Evolutionary conservation across 92 coral and sea anemone species (phyloP).

Genomic region (Palythoa caribaeorum): DNA sequence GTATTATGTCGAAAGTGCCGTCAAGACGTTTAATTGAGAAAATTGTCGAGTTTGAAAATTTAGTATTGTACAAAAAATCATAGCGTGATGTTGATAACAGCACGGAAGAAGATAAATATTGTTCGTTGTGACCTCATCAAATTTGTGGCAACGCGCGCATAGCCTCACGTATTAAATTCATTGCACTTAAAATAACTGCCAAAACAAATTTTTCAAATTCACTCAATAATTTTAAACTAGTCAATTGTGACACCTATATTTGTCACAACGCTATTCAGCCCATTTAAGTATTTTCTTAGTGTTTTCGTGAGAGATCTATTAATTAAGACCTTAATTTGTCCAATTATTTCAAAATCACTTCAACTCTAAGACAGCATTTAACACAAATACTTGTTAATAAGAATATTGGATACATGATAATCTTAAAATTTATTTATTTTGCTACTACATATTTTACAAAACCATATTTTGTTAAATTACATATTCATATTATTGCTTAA

Average conservation of each 20-base stretch:
- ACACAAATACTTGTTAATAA: neutral
- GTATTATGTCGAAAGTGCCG: neutral
- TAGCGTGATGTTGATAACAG: slow-evolving; percentile 8
- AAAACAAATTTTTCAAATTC: neutral
- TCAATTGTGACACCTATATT: neutral
- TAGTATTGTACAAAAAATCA: neutral
- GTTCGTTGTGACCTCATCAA: neutral
- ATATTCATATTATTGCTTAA: neutral
- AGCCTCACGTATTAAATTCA: neutral
- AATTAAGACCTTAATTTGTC: neutral
- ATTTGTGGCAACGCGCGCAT: neutral
- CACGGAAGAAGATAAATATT: neutral
- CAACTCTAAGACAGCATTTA: neutral
- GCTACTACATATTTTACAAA: neutral
- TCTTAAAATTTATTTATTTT: neutral
- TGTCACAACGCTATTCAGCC: neutral
- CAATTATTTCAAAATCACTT: neutral
- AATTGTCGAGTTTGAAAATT: neutral
- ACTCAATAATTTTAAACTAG: neutral
- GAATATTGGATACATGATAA: neutral
- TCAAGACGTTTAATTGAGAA: no score
- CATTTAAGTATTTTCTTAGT: neutral
- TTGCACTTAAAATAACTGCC: neutral
- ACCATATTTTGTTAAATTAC: neutral
- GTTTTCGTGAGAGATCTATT: neutral